phyloP scores from a whole-genome alignment of 2,888 invertebrate genomes.

The Chorisops tibialis region DNA sequence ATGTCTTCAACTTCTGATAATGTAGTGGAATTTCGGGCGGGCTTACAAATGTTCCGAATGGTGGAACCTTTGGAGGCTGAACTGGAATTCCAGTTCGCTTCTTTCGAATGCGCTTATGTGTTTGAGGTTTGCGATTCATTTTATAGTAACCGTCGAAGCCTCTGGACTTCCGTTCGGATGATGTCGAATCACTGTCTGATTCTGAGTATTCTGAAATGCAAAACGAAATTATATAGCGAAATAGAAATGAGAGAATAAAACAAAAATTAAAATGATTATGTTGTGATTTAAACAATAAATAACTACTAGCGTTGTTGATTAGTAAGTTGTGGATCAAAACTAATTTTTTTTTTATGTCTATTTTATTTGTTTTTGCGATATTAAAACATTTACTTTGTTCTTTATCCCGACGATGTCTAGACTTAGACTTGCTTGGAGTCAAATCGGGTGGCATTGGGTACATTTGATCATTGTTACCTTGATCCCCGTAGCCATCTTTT shows the following conservation, averaged over 20 bases:
- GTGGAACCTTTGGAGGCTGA: constrained; percentile 77
- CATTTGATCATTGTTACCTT: constrained; percentile 56
- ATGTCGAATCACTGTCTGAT: constrained; percentile 77
- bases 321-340: no score
- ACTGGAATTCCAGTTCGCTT: constrained; percentile 79
- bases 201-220: constrained; percentile 72
- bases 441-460: constrained; percentile 68
- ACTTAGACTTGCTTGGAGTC: constrained; percentile 57
- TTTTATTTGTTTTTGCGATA: constrained; percentile 2
- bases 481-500: constrained; percentile 59
- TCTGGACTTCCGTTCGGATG: constrained; percentile 56
- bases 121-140: constrained; percentile 64
- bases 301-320: no score
- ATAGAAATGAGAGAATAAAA: no score
- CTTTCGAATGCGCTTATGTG: constrained; percentile 69
- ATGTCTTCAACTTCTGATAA: constrained; percentile 53
- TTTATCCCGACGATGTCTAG: constrained; percentile 62
- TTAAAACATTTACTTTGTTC: constrained; percentile 57
- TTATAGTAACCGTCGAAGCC: constrained; percentile 62
- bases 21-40: constrained; percentile 62
- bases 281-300: no score
- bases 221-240: no score
- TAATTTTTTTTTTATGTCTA: constrained; percentile 1
- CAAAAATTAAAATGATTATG: no score
- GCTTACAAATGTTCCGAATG: constrained; percentile 64